Percentiles rank a stretch among this genome's conserved stretches.
phyloP scores from a whole-genome alignment of 2,797 vertebrate genomes.

The Chaenodraco wilsoni region DNA sequence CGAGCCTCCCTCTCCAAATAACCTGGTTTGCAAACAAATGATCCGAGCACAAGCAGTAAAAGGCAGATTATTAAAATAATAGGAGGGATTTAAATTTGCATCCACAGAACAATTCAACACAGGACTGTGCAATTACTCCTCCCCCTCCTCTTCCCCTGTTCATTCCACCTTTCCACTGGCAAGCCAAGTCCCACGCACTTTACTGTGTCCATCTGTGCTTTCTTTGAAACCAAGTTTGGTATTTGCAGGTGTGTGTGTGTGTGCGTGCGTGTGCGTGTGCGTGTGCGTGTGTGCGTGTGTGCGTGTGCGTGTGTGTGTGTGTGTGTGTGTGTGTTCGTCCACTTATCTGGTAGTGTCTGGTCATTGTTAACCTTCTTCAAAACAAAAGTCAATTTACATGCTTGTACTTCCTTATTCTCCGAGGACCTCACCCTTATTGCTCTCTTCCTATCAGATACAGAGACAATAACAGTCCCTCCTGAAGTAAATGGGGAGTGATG shows the following conservation, averaged over 20 bases:
- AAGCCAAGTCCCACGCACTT: conserved; percentile 53
- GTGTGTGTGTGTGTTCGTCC: conserved; percentile 19
- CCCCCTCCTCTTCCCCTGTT: conserved; percentile 63
- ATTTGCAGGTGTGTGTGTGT: conserved; percentile 39
- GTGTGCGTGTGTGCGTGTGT: too few species aligned
- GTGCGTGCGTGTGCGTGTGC: too few species aligned
- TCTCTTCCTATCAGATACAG: conserved; percentile 49
- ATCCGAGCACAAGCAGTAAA: conserved; percentile 93
- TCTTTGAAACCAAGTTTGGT: conserved; percentile 41
- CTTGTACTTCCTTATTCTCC: conserved; percentile 17
- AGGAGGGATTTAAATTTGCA: conserved; percentile 93
- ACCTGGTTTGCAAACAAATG: conserved; percentile 99
- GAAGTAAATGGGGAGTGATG: conserved; percentile 89
- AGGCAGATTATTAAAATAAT: conserved; percentile 95
- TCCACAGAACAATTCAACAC: conserved; percentile 86
- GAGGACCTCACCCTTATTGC: conserved; percentile 27
- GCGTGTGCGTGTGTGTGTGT: background rate
- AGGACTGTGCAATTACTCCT: conserved; percentile 80
- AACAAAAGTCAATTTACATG: conserved; percentile 21
- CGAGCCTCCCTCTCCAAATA: conserved; percentile 95
- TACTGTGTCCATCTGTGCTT: conserved; percentile 74
- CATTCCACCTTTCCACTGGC: conserved; percentile 68
- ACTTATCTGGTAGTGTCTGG: background rate
- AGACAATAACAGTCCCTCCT: conserved; percentile 78
- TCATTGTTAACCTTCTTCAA: conserved; percentile 21